Evolutionary conservation across 2,113 vertebrate genomes (phyloP), one percentile per base, ranked within the genome.

Genomic region (Dryoscopus gambensis): DNA sequence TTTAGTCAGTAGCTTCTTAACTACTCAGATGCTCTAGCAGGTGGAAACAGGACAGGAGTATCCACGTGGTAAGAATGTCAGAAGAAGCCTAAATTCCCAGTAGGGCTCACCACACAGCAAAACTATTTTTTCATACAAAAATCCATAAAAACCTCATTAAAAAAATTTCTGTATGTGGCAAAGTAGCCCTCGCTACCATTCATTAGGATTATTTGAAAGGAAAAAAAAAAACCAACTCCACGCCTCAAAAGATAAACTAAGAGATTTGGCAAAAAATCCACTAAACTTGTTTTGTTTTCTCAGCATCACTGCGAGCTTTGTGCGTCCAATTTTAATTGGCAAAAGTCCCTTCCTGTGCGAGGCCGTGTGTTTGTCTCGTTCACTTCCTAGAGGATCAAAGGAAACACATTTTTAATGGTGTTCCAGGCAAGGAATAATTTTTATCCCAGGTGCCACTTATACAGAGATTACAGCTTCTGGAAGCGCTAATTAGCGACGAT

Each of bases 371-470:
- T 70, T 42, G 64, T 59, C 76, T 88, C 88, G 20, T 31, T 88
- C 27, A 31, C 20, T 52, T 47, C 50, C 83, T 67, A 18, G 35
- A 81, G 69, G 57, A 93, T 68, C 85, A 96, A 88, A 86, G 28
- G 71, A 81, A 94, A 95, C 89, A 50, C 59, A 78, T 84, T 90
- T 94, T 92, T 96, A 92, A 95, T 95, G 67, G 49, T n/a, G 74
- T 90, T 89, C 49, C 11, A 93, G 52, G 56, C 71, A 91, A 91
- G 64, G 88, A 80, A 40, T 77, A 35, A 63, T 88, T 93, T 89
- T 81, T 81, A 92, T 95, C 50, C 62, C 60, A 79, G 75, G 9
- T 70, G 84, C 49, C 1, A 7, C 50, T 50, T 70, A 63, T 3
- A 39, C 50, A 86, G 63, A 94, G 85, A 95, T 87, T 81, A 77